Evolutionary conservation across 2,797 vertebrate genomes (phyloP), one percentile per base, ranked within the genome.

Genomic region (Loris lydekkerianus): DNA sequence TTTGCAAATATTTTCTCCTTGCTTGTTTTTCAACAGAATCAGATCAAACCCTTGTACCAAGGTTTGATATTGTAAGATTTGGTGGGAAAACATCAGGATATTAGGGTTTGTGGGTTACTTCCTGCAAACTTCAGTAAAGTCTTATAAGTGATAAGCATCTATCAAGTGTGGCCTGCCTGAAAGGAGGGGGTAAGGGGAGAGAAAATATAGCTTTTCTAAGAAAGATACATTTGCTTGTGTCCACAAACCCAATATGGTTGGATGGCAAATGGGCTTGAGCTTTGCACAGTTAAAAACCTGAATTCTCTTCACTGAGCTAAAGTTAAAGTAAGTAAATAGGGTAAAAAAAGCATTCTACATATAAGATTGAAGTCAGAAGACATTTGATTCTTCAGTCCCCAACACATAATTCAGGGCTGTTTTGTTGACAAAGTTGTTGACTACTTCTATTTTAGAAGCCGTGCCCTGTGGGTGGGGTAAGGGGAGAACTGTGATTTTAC

Each of bases 181-280:
- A 49, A 94, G 65, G 53, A 6, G 20, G 4, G n/a, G 3, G 27
- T 4, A 20, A 86, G n/a, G 7, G 25, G 8, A 18, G 85, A n/a
- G 49, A 89, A 76, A 92, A 78, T 63, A 76, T 1, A 86, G 29
- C 21, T 96, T 90, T 86, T 70, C 14, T 77, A 77, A 82, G 61
- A 89, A 96, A 81, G 40, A 72, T 46, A n/a, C 25, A 49, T 43
- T 77, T 78, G 14, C 63, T 31, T 73, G n/a, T 40, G 56, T 65
- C 20, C 77, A 86, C 31, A 72, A 72, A 83, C 34, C 9, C 69
- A 93, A 18, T 46, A n/a, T 67, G 56, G 61, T 29, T 72, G n/a
- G 72, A 56, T 34, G 46, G 65, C 89, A 34, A 65, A 49, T 37
- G 37, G 20, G 17, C 70, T 78, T 92, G 58, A 73, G 25, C 9